Percentiles rank a stretch among this genome's conserved stretches.
phyloP scores from a whole-genome alignment of 1,140 invertebrate species.

The Drosophila oshimai region DNA sequence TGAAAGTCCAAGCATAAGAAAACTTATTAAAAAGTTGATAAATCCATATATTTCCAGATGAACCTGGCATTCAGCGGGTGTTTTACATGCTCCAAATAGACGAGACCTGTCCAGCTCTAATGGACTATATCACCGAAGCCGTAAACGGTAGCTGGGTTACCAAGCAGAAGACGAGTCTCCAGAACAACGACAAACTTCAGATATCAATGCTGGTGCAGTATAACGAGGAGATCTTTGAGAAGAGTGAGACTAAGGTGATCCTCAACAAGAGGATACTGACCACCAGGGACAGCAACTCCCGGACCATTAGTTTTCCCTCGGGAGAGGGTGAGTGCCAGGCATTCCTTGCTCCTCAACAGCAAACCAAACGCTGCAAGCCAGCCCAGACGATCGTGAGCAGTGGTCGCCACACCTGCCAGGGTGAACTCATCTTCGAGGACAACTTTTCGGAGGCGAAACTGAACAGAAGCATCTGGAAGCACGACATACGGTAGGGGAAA shows the following conservation, averaged over 20 bases:
- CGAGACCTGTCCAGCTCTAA: constrained; percentile 48
- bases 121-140: constrained; percentile 57
- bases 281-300: constrained; percentile 24
- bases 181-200: constrained; percentile 61
- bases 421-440: constrained; percentile 67
- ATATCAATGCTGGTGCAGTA: constrained; percentile 59
- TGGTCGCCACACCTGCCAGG: constrained; percentile 33
- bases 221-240: constrained; percentile 57
- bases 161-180: constrained; percentile 28
- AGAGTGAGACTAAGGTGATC: constrained; percentile 55
- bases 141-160: constrained; percentile 50
- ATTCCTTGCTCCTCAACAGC: background rate
- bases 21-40: no score
- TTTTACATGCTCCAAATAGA: constrained; percentile 66
- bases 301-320: constrained; percentile 7
- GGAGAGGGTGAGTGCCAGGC: constrained; percentile 30
- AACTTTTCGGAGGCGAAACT: constrained; percentile 44
- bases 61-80: constrained; percentile 50
- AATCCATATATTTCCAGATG: constrained; percentile 27
- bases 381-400: constrained; percentile 27
- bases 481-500: constrained; percentile 46
- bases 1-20: no score
- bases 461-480: constrained; percentile 52
- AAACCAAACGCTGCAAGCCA: constrained; percentile 24
- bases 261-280: constrained; percentile 45